Percentiles rank a stretch among this genome's conserved stretches.
Conservation (phyloP, 1,140 invertebrate genomes). For the Ladona fulva region DNA sequence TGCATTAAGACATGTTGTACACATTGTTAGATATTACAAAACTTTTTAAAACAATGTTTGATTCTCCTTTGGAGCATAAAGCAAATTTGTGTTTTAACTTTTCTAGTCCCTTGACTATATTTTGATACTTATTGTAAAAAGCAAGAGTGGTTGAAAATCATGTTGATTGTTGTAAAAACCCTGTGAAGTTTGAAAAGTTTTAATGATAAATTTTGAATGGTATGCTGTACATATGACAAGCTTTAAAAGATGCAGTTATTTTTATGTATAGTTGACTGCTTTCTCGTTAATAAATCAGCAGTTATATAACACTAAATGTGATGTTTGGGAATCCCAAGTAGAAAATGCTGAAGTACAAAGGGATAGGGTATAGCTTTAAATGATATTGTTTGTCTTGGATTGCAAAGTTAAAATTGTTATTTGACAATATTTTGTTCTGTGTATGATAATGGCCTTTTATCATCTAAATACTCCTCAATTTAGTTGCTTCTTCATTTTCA, state of each 20-base stretch:
- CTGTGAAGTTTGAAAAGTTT: conserved; percentile 16
- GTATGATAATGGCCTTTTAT: too few species aligned
- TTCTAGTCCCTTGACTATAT: conserved; percentile 17
- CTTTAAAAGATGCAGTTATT: conserved; percentile 16
- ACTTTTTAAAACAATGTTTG: conserved; percentile 9
- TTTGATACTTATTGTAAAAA: conserved; percentile 16
- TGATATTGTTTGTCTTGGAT: not conserved
- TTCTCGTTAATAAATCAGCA: conserved; percentile 14
- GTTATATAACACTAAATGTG: not conserved
- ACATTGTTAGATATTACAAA: conserved; percentile 13
- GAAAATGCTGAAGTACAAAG: not conserved
- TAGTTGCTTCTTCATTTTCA: too few species aligned
- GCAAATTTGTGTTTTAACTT: conserved; percentile 13
- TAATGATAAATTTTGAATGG: conserved; percentile 12
- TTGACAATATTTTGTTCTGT: not conserved
- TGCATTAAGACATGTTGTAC: conserved; percentile 13
- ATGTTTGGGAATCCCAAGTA: not conserved
- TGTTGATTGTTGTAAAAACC: conserved; percentile 15
- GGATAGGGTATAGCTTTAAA: not conserved
- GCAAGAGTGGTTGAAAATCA: conserved; percentile 13
- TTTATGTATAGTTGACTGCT: conserved; percentile 16
- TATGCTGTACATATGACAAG: conserved; percentile 12
- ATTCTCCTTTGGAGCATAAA: conserved; percentile 1
- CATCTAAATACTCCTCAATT: too few species aligned
- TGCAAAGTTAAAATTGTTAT: not conserved